Evolutionary conservation across 35 echinoderm and acorn worm species (phyloP).

Genomic region (Eucidaris tribuloides): DNA sequence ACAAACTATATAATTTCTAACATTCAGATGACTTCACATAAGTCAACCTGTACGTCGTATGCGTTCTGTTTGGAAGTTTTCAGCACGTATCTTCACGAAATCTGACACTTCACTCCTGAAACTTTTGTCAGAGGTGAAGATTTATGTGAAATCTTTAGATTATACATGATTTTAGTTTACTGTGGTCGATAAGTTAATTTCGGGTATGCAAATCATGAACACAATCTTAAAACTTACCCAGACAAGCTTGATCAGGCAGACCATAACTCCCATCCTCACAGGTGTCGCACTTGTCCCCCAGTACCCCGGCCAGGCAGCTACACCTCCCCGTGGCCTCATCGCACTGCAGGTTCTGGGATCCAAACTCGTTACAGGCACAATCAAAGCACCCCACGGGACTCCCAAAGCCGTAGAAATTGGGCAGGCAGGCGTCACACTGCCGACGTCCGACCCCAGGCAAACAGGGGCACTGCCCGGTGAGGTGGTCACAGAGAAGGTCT

Average conservation of each 20-base stretch:
- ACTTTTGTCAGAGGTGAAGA: too few species aligned
- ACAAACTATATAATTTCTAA: too few species aligned
- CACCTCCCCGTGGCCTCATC: slow-evolving; percentile 36
- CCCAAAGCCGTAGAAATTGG: slow-evolving; percentile 68
- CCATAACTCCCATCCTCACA: slow-evolving; percentile 68
- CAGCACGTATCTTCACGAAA: too few species aligned
- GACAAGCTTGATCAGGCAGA: slow-evolving; percentile 60
- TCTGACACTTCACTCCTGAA: too few species aligned
- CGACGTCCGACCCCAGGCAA: slow-evolving; percentile 45
- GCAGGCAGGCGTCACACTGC: slow-evolving; percentile 55
- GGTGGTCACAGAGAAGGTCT: slow-evolving; percentile 47
- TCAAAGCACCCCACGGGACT: slow-evolving; percentile 29
- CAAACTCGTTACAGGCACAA: slow-evolving; percentile 86
- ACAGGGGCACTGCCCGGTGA: slow-evolving; percentile 86
- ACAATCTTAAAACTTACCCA: slow-evolving; percentile 65
- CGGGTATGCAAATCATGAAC: too few species aligned
- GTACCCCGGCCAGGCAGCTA: slow-evolving; percentile 53
- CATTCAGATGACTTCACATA: too few species aligned
- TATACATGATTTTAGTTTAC: too few species aligned
- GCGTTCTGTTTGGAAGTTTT: too few species aligned
- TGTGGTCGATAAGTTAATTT: too few species aligned
- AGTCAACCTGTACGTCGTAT: too few species aligned
- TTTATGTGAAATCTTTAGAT: too few species aligned
- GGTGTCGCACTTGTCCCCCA: slow-evolving; percentile 66
- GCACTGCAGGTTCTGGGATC: slow-evolving; percentile 74